Base-by-base conservation (phyloP, 92 coral and sea anemone genomes). In the Blastomussa wellsi region DNA sequence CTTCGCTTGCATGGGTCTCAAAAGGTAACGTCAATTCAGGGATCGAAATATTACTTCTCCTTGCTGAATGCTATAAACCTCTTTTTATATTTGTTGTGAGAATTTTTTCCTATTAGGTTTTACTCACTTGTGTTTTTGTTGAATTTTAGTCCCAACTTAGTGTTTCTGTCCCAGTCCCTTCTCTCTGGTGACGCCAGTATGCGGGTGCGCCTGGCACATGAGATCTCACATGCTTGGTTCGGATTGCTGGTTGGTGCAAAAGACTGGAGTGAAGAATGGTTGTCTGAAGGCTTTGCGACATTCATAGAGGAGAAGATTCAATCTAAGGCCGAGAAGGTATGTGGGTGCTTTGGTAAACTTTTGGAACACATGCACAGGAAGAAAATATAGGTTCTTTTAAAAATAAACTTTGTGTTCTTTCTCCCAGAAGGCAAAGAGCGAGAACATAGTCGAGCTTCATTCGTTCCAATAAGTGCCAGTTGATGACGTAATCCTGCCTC, bases 241-340 rank as follows among this genome's bases (percentile, higher is more conserved):
- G 99, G 99, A 15, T 87, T 96, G 86, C 86, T 96, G 48, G 90
- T 96, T 36, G 99, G 99, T 38, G 94, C 99, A 10, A 96, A 96
- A 70, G 99, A 96, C 86, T 96, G 99, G 99, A 94, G 95, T 8
- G 99, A 96, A 72, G 99, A 96, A 74, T 96, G 99, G 99, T 74
- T 96, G 24, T 94, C 98, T 0, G 99, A 96, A 72, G 99, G 99
- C 24, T 96, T 96, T 37, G 96, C 99, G 8, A 96, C 99, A 1
- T 96, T 92, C 74, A 70, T 94, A 84, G 99, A 96, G 69, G 99
- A 96, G 85, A 94, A 93, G 86, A 94, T 96, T 47, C 98, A 94
- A 71, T 85, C 94, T 52, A 79, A 83, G 44, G 98, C 91, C 35
- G 99, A 96, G 69, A 83, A 87, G 93, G 99, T 93, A 13, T 19